These are phyloP conservation scores for Tachypleus tridentatus DNA, from an alignment of 1,140 invertebrate genomes.

Conservation along the genomic window DNA sequence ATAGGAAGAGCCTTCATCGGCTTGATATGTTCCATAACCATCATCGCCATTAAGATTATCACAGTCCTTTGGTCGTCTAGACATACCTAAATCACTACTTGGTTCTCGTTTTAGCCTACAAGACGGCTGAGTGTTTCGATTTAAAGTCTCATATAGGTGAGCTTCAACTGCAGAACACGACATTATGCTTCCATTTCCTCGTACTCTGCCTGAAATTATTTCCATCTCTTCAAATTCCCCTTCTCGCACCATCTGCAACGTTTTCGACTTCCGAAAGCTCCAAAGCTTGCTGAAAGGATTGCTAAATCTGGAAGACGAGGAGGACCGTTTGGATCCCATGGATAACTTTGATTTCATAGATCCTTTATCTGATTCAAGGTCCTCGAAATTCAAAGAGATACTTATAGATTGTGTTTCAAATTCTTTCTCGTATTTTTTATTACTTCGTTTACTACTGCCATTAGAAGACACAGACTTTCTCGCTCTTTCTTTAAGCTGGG, in stretches of 20 bases:
- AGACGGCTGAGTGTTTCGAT: constrained; percentile 1
- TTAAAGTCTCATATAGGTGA: constrained; percentile 8
- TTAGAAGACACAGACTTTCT: background rate
- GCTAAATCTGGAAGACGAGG: background rate
- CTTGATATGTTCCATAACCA: constrained; percentile 13
- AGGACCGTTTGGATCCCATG: constrained; percentile 4
- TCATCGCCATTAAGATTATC: constrained; percentile 8
- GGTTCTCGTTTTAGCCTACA: constrained; percentile 1
- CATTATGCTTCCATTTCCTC: background rate
- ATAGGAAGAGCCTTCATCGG: constrained; percentile 16
- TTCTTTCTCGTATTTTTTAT: background rate
- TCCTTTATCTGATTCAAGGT: constrained; percentile 4
- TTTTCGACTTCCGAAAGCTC: no score
- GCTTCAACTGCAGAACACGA: constrained; percentile 5
- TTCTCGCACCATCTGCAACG: no score
- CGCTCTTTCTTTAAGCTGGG: background rate
- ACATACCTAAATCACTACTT: constrained; percentile 2
- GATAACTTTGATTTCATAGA: constrained; percentile 2
- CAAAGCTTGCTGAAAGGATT: no score
- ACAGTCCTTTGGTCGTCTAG: background rate
- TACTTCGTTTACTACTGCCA: background rate
- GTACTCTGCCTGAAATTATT: no score
- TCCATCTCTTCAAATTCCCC: no score
- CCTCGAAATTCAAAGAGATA: background rate
- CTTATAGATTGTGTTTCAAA: background rate